These are phyloP conservation scores for Silurus asotus DNA, from an alignment of 2,113 vertebrate genomes.

Conservation along the genomic window DNA sequence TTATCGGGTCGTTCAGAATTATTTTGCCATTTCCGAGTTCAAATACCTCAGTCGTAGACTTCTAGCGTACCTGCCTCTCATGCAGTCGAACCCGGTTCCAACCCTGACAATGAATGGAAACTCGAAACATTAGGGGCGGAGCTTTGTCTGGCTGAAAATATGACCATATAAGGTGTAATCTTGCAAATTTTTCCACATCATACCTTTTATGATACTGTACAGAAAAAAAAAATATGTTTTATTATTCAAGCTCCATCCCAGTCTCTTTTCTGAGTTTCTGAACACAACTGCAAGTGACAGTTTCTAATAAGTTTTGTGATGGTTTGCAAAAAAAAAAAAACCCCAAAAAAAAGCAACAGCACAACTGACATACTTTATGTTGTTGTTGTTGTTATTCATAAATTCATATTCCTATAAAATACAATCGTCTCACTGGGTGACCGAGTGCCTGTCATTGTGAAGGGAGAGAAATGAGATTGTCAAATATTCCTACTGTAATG, in stretches of 20 bases:
- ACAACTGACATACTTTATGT: background rate
- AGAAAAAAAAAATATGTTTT: background rate
- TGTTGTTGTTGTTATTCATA: background rate
- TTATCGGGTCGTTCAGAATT: too few relatives aligned
- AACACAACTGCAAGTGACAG: background rate
- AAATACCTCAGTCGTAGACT: too few relatives aligned
- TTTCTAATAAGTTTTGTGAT: background rate
- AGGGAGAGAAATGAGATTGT: constrained; percentile 5
- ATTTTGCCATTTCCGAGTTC: too few relatives aligned
- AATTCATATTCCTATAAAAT: background rate
- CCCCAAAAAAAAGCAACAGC: background rate
- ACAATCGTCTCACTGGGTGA: background rate
- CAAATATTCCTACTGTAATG: constrained; percentile 12
- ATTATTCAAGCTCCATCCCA: background rate
- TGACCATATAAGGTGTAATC: background rate
- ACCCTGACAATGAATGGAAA: too few relatives aligned
- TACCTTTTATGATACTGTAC: background rate
- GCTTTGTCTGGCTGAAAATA: background rate
- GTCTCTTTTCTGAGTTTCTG: background rate
- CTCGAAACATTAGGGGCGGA: background rate
- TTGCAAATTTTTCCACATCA: background rate
- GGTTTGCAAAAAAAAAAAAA: background rate
- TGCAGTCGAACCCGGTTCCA: too few relatives aligned
- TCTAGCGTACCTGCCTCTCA: too few relatives aligned
- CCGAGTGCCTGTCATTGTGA: background rate